phyloP scores from a whole-genome alignment of 2,113 vertebrate genomes.

The Myocastor coypus region DNA sequence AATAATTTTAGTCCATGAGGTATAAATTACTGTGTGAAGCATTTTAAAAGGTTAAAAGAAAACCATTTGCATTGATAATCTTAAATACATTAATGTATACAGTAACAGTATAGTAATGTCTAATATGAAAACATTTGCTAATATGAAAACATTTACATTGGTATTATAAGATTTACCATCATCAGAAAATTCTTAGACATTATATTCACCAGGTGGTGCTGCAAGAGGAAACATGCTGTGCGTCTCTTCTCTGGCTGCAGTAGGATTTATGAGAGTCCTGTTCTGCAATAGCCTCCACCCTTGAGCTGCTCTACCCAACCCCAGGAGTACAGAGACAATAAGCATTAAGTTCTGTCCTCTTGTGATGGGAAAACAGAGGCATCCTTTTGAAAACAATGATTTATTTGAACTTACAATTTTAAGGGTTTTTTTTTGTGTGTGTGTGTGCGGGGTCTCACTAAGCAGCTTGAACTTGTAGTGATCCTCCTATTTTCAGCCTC shows the following conservation, averaged over 20 bases:
- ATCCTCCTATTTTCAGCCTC: too few relatives aligned
- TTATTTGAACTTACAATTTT: constrained; percentile 1
- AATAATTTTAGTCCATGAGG: not conserved
- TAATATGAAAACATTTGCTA: too few relatives aligned
- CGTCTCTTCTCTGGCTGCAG: not conserved
- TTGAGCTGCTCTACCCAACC: not conserved
- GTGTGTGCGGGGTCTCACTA: too few relatives aligned
- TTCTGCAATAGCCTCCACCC: not conserved
- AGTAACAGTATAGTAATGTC: too few relatives aligned
- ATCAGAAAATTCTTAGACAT: not conserved
- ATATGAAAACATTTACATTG: not conserved
- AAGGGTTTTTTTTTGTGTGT: not conserved
- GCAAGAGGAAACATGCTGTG: not conserved
- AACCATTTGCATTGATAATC: too few relatives aligned
- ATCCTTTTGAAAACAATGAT: not conserved
- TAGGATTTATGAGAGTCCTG: not conserved
- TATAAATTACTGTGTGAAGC: not conserved
- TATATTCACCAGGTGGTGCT: not conserved
- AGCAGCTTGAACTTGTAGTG: too few relatives aligned
- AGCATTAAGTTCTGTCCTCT: not conserved
- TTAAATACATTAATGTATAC: too few relatives aligned
- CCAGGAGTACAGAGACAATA: not conserved
- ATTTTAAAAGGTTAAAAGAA: not conserved
- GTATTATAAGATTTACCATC: not conserved
- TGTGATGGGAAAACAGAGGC: not conserved